Evolutionary conservation across 2,888 invertebrate genomes (phyloP), one percentile per base, ranked within the genome.

Genomic region (Cheilosia grossa): DNA sequence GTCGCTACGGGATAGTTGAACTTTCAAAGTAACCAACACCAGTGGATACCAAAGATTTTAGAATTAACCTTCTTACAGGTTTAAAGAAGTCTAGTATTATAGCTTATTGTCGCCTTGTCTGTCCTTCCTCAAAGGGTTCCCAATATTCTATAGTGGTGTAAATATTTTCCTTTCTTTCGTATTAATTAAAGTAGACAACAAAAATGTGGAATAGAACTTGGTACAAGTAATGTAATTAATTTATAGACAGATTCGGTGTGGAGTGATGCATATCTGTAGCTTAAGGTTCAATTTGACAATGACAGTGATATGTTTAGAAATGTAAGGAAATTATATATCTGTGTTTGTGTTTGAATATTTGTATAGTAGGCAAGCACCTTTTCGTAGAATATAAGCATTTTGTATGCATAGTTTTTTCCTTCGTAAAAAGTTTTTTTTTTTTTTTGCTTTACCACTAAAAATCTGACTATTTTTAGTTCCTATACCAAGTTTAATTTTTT

Each of bases 1-100:
- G 79, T 95, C 95, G 79, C 92, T 95, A 87, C 94, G 95, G 89
- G 93, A 93, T 87, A 92, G 92, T 89, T 93, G 92, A 92, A 89
- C 81, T 72, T 85, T 81, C 33, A 85, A 85, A 81, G 27, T 66
- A 5, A 75, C 61, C 85, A 81, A 56, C 58, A 27, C 9, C 15
- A 56, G 17, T 40, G 75, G 85, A 47, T 85, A 85, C 51, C 80
- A 85, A 72, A 85, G 75, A 77, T 75, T 85, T 77, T 85, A 85
- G 74, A 17, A 49, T 67, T 56, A 42, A 21, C 4, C n/a, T 58
- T 61, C 53, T 70, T 58, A 58, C 44, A 44, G 2, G 54, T 30
- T 56, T 49, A 49, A 40, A 44, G 24, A 47, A 4, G 37, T 24
- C 6, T 47, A 66, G 72, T 77, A 51, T 61, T 67, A 33, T 13